Conservation (phyloP, 2,888 invertebrate genomes). For the Oscheius sp. region DNA sequence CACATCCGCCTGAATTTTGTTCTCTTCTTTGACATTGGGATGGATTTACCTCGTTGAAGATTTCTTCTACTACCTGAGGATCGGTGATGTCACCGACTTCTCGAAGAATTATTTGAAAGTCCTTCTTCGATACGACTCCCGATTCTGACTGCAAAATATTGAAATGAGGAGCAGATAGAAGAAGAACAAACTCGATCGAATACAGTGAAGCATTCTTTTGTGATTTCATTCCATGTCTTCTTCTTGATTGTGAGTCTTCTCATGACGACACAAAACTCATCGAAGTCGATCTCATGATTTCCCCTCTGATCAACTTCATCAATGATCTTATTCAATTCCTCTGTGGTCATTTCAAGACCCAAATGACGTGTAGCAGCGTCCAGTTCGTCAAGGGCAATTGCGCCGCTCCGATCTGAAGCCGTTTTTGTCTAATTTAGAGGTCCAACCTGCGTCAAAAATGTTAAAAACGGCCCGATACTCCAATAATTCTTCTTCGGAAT, state of each 20-base stretch:
- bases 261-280: conserved; percentile 62
- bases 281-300: conserved; percentile 69
- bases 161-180: no score
- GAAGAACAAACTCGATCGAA: conserved; percentile 69
- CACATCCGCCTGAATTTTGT: conserved; percentile 57
- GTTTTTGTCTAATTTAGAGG: background rate
- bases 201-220: conserved; percentile 66
- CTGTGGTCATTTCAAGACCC: conserved; percentile 62
- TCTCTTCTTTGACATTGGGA: background rate
- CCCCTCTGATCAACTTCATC: conserved; percentile 68
- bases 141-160: conserved; percentile 60
- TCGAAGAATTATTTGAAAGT: conserved; percentile 65
- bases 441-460: conserved; percentile 65
- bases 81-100: conserved; percentile 68
- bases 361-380: conserved; percentile 66
- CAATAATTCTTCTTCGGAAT: conserved; percentile 63
- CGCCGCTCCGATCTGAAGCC: conserved; percentile 50
- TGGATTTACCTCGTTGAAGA: conserved; percentile 58
- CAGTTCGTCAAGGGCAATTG: conserved; percentile 55
- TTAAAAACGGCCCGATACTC: conserved; percentile 69
- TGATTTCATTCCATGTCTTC: conserved; percentile 65
- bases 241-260: conserved; percentile 63
- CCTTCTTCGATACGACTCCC: conserved; percentile 62
- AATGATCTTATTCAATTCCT: conserved; percentile 66
- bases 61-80: conserved; percentile 63